These are phyloP conservation scores for Saguinus imperator DNA, from an alignment of 2,113 vertebrate genomes.

Conservation along the genomic window DNA sequence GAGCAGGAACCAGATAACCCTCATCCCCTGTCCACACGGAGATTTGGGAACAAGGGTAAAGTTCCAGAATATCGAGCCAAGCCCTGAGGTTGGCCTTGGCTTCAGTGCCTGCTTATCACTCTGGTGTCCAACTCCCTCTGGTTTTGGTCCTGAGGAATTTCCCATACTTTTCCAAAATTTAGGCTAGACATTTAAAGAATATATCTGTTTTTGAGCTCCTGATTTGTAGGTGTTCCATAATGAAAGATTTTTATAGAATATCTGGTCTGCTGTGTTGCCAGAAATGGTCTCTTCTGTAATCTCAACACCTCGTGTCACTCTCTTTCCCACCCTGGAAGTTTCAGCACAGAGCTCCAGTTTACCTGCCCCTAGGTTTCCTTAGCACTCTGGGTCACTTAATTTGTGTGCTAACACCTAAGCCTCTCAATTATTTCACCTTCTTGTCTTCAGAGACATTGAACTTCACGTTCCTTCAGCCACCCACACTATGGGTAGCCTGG, in stretches of 20 bases:
- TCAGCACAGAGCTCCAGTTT: not conserved
- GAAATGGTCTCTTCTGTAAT: not conserved
- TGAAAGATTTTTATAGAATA: not conserved
- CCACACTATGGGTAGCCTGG: accelerated
- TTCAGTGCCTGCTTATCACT: not conserved
- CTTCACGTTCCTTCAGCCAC: not conserved
- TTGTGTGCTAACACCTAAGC: too few species aligned
- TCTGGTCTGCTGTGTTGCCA: not conserved
- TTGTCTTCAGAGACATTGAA: not conserved
- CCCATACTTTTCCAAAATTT: not conserved
- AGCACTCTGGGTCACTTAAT: not conserved
- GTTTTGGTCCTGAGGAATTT: not conserved
- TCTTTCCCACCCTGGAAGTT: not conserved
- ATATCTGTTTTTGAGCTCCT: not conserved
- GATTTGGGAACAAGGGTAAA: not conserved
- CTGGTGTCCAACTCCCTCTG: not conserved
- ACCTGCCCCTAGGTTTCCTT: not conserved
- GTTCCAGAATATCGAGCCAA: not conserved
- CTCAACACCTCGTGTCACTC: not conserved
- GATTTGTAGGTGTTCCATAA: not conserved
- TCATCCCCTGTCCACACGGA: not conserved
- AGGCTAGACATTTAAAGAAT: not conserved
- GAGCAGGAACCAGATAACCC: not conserved
- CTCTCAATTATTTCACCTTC: not conserved
- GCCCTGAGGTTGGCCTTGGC: not conserved